Base-by-base conservation (phyloP, 2,888 invertebrate genomes). In the Volucella inflata region DNA sequence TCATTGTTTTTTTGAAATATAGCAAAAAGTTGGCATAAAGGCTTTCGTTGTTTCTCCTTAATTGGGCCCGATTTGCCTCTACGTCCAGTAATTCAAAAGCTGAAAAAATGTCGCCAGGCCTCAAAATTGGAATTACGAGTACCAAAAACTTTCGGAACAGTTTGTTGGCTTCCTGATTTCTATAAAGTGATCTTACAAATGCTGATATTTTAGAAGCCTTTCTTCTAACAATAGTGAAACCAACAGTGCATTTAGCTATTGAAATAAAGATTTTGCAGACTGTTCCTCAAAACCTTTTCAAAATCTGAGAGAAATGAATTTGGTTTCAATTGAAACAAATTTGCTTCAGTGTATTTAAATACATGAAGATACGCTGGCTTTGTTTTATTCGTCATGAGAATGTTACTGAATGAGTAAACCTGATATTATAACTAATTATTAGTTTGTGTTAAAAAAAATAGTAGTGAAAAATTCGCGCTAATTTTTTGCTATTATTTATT, bases 291-390 rank as follows among this genome's bases (percentile, higher is more conserved):
- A n/a, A n/a, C n/a, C 14, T 55, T 36, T 8, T 36, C 36, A 30
- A 36, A 55, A 55, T 55, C 40, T 40, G 51, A 40, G 12, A 65
- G 51, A 65, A 65, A 65, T 11, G 50, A 16, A 16, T 12, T 65
- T 21, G 65, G 65, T n/a, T 51, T 51, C 2, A 65, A 65, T 51
- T 40, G 11, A 51, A 65, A 65, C 50, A 65, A 65, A 51, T 65
- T 51, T 40, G 65, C 65, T 65, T 51, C 51, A 40, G 51, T 65
- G 11, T 51, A 65, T 8, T 50, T 36, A 65, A 65, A 65, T 38
- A 40, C 36, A 51, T 65, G 51, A 12, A 51, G 30, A 51, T 51
- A 64, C 14, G 40, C 40, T 38, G 51, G 38, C n/a, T 65, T 51
- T 17, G 51, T 40, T 53, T 51, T 65, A n/a, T 40, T 40, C 2